Conservation (phyloP, 2,797 vertebrate genomes). For the Anguilla megastoma region DNA sequence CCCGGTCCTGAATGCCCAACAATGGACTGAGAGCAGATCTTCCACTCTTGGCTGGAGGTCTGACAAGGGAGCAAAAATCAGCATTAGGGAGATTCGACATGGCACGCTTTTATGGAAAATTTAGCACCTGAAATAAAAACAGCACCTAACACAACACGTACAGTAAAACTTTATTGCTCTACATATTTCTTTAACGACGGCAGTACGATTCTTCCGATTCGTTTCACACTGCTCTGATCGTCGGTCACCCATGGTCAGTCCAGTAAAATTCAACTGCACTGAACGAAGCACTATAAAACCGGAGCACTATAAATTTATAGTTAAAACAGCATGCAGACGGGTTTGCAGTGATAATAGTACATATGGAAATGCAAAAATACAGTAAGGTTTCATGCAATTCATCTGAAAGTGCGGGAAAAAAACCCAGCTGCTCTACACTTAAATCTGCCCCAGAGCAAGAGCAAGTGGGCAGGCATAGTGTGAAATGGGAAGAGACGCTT, state of each 20-base stretch:
- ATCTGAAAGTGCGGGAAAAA: background rate
- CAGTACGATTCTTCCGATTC: background rate
- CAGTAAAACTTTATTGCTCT: background rate
- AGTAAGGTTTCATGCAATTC: background rate
- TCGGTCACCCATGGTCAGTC: background rate
- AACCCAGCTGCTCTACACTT: background rate
- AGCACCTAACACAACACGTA: background rate
- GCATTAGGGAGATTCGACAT: background rate
- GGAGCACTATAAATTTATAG: background rate
- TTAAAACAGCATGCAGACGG: background rate
- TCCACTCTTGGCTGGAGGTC: background rate
- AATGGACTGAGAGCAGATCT: background rate
- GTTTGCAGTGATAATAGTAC: background rate
- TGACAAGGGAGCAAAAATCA: background rate
- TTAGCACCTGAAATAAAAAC: background rate
- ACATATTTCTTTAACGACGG: background rate
- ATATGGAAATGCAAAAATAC: background rate
- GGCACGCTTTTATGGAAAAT: background rate
- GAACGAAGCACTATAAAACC: background rate
- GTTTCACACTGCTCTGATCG: background rate
- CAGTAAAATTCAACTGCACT: background rate
- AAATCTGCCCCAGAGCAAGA: slow-evolving; percentile 11
- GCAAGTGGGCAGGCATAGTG: background rate
- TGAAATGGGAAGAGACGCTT: slow-evolving; percentile 10
- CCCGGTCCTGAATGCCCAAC: background rate